Base-by-base conservation (phyloP, 2,113 vertebrate genomes). In the Ammodramus savannarum region DNA sequence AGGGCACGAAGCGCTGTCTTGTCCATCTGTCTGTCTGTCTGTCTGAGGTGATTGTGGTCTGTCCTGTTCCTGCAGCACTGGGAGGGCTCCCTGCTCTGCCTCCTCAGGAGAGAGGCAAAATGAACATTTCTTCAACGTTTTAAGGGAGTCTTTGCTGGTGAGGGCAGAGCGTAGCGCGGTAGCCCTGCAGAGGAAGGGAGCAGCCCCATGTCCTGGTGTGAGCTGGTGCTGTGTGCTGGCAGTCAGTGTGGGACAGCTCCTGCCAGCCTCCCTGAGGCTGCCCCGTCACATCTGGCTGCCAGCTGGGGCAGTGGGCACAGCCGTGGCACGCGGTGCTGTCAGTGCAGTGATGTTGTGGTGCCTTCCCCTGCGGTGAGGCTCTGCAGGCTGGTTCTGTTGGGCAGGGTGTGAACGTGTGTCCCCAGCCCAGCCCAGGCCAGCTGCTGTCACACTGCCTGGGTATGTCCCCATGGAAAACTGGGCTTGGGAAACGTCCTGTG, bases 361-460 rank as follows among this genome's bases (percentile, higher is more conserved):
- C 25, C 10, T 75, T 41, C 31, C 49, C 13, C 32, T 2, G 29
- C 25, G 5, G 8, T 25, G 77, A 8, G 6, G 15, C 22, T 59
- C 16, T 44, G 61, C 44, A 14, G 77, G 46, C 55, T 44, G 79
- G 11, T 32, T 3, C 48, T 3, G 0, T 15, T 12, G 31, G 61
- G 51, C 43, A 17, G 16, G 39, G 36, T 44, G 68, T 0, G 0
- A 10, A 27, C 11, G 2, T 1, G 2, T 15, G 75, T 52, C 39
- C 9, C 0, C n/a, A n/a, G n/a, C n/a, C 65, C 76, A 3, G 41
- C 36, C 3, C 5, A 25, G 83, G 36, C 48, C 44, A 44, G 19
- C 32, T 8, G 0, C 67, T 4, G 7, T 31, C 52, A 31, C 2
- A 0, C 46, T 49, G 51, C 6, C 0, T 3, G n/a, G 3, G 0